Evolutionary conservation across 2,888 invertebrate species (phyloP), one percentile per base, ranked within the genome.

Genomic region (Chaitophorus viminalis): DNA sequence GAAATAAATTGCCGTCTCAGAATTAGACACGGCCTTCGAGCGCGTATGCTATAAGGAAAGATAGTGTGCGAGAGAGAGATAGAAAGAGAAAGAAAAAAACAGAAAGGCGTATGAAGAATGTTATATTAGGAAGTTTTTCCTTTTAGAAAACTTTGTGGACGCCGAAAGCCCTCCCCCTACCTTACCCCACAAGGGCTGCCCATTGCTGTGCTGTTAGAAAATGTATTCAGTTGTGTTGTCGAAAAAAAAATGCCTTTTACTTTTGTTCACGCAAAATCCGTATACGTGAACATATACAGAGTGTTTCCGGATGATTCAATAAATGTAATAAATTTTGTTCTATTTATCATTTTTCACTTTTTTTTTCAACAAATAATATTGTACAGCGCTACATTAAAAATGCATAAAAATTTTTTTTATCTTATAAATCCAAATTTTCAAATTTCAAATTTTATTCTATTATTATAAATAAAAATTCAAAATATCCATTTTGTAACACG

Each of bases 101-200:
- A 33, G 82, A n/a, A 54, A 21, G 14, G 31, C 60, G 79, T 81
- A 74, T 81, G 60, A 60, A 87, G 72, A 81, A 79, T 81, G 72
- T 74, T 74, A 39, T 70, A 72, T 72, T 31, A 74, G 74, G 74
- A 87, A 87, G 79, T 87, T 87, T 87, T 87, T 79, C 74, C 79
- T 81, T 87, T 77, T 79, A 25, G 39, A 60, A 87, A 87, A 87
- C 86, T 87, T 87, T 81, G 74, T 29, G 79, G 74, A 74, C 86
- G 78, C 86, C 46, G 72, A 74, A 79, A 72, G 78, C 39, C 86
- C 60, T 29, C 79, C 60, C 54, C 33, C 52, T 46, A 8, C 52
- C 52, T 39, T 36, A 36, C n/a, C 8, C 8, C 46, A 46, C 68
- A 14, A 0, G 11, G 68, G 31, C 72, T n/a, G 72, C 21, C 9